Base-by-base conservation (phyloP, 2,113 vertebrate species). In the Ramphastos sulfuratus region DNA sequence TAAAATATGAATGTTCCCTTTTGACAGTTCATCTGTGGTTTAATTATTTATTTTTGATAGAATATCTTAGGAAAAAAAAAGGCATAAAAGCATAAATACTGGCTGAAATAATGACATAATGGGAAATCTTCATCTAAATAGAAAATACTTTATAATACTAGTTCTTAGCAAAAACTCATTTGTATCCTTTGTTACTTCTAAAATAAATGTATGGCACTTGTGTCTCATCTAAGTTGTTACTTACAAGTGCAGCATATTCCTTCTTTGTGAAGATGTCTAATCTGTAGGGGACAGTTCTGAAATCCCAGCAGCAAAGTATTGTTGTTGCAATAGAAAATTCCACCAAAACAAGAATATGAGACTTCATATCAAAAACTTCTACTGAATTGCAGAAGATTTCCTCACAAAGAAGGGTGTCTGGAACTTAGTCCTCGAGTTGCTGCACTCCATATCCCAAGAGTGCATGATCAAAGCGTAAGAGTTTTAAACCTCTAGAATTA, bases 1-100 rank as follows among this genome's bases (percentile, higher is more conserved):
- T 97, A 97, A 98, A 98, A 98, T 97, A 97, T 96, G 95, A 97
- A 97, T 91, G 96, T 94, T 98, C 98, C 97, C 98, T 97, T 97
- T 97, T 98, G 98, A 98, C 97, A 97, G 97, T 97, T 98, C 96
- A 89, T 97, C 96, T 96, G 81, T 87, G 85, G 84, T 95, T 98
- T 97, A 97, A 98, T 98, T 97, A 98, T 97, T 98, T 98, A 97
- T 97, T 97, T 97, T 97, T 95, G 27, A 59, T 96, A 93, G 92
- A 97, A 90, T 92, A 92, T 76, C 39, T 96, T 74, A n/a, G n/a
- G 96, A 85, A 93, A 77, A 85, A 77, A 28, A 73, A 83, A 87
- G 95, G 91, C 90, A 92, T 84, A 64, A 90, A 94, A 92, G 25
- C 87, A 65, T 61, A 61, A 93, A 95, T 81, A 84, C 64, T 67